These are phyloP conservation scores for Druon quercuslanigerum DNA, from an alignment of 1,140 invertebrate species.

Conservation along the genomic window DNA sequence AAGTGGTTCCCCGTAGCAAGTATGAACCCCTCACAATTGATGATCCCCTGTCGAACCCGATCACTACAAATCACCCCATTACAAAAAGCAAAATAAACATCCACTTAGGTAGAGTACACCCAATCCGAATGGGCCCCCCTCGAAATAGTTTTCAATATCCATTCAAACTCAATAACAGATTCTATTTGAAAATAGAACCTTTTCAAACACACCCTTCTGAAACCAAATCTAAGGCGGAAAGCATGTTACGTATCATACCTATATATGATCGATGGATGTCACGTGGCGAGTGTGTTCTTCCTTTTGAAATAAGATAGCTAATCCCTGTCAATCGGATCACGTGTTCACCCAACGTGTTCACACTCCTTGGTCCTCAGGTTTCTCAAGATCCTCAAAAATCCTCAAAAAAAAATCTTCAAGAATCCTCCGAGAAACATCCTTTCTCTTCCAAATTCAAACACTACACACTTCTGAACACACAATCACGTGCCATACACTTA, in stretches of 20 bases:
- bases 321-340: constrained; percentile 18
- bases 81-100: too few relatives aligned
- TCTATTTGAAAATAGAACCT: too few relatives aligned
- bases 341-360: constrained; percentile 17
- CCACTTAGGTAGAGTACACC: too few relatives aligned
- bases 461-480: neutral
- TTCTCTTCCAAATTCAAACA: neutral
- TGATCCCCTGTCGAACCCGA: too few relatives aligned
- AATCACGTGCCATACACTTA: neutral
- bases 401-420: neutral
- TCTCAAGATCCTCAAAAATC: neutral
- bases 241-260: neutral
- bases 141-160: too few relatives aligned
- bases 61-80: too few relatives aligned
- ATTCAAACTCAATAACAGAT: too few relatives aligned
- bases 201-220: too few relatives aligned
- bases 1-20: too few relatives aligned
- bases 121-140: too few relatives aligned
- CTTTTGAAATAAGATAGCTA: neutral
- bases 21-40: too few relatives aligned
- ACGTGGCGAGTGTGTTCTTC: neutral
- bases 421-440: neutral
- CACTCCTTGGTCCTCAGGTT: neutral
- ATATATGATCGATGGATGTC: constrained; percentile 1
- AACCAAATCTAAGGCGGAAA: neutral